These are phyloP conservation scores for Polydesmus complanatus DNA, from an alignment of 2,888 invertebrate genomes.

Conservation along the genomic window DNA sequence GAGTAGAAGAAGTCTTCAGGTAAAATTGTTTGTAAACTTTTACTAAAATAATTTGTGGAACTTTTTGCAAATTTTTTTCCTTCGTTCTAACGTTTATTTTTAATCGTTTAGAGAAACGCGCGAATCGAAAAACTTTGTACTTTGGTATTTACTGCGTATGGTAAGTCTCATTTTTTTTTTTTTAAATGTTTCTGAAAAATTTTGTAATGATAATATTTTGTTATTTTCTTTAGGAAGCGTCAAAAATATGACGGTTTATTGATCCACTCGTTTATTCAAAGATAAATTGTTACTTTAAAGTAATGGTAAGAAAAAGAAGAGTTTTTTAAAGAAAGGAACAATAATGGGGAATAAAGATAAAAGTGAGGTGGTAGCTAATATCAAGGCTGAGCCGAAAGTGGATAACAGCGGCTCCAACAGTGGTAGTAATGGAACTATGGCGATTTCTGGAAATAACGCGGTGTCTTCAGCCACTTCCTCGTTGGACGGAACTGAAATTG, in stretches of 20 bases:
- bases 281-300: background rate
- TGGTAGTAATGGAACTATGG: conserved; percentile 5
- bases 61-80: too few relatives aligned
- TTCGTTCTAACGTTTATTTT: too few relatives aligned
- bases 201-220: too few relatives aligned
- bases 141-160: too few relatives aligned
- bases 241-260: background rate
- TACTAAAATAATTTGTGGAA: too few relatives aligned
- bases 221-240: too few relatives aligned
- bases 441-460: conserved; percentile 5
- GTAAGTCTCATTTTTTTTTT: too few relatives aligned
- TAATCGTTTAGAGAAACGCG: too few relatives aligned
- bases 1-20: too few relatives aligned
- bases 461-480: conserved; percentile 7
- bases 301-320: background rate
- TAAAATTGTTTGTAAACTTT: too few relatives aligned
- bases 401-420: background rate
- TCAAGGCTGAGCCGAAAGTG: conserved; percentile 18
- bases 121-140: too few relatives aligned
- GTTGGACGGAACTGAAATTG: background rate
- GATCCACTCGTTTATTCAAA: background rate
- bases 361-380: conserved; percentile 19
- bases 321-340: background rate
- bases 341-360: conserved; percentile 24
- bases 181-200: too few relatives aligned